Percentiles rank a stretch among this genome's conserved stretches.
These are phyloP conservation scores for Rhamnusium bicolor DNA, from an alignment of 2,888 invertebrate species.

Conservation along the genomic window DNA sequence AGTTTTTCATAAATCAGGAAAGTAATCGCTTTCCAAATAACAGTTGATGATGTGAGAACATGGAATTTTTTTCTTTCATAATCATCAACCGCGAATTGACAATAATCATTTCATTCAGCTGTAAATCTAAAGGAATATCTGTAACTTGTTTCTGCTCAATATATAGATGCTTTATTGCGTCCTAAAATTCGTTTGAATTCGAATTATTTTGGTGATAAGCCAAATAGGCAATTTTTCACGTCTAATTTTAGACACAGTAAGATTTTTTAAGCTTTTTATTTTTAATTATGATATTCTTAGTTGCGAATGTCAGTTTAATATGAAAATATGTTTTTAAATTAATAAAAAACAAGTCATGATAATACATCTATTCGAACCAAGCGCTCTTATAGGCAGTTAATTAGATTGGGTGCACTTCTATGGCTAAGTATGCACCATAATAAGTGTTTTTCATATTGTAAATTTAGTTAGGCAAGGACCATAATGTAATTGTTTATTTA, in stretches of 20 bases:
- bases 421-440: neutral
- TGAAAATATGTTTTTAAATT: too few relatives aligned
- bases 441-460: neutral
- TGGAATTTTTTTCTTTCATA: too few relatives aligned
- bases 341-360: too few relatives aligned
- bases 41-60: neutral
- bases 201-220: neutral
- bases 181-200: neutral
- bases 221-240: neutral
- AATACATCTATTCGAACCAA: neutral
- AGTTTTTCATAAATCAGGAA: too few relatives aligned
- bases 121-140: too few relatives aligned
- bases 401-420: neutral
- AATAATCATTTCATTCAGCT: too few relatives aligned
- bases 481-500: constrained; percentile 21
- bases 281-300: too few relatives aligned
- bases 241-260: neutral
- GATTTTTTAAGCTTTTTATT: neutral
- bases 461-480: neutral
- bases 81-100: too few relatives aligned
- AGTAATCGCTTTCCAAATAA: too few relatives aligned
- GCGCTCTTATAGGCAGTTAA: neutral
- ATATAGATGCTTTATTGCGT: neutral
- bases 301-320: too few relatives aligned
- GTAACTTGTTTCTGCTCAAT: too few relatives aligned